These are phyloP conservation scores for Xanthia togata DNA, from an alignment of 2,888 invertebrate genomes.

Conservation along the genomic window DNA sequence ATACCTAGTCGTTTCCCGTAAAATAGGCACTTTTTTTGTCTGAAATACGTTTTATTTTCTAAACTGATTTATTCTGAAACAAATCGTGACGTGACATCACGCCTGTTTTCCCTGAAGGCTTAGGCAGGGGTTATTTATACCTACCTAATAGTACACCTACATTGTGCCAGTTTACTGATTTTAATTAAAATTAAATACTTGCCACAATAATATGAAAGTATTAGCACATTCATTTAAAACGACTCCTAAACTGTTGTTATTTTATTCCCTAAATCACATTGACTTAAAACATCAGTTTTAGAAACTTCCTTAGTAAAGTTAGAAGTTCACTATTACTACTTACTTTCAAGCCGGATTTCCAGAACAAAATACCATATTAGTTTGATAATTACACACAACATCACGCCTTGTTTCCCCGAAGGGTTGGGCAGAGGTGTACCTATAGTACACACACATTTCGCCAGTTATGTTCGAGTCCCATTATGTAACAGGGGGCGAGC, in stretches of 20 bases:
- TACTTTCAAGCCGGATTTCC: no score
- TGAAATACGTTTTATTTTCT: conserved; percentile 23
- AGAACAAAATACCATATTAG: not conserved
- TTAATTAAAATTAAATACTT: not conserved
- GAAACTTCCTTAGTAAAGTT: not conserved
- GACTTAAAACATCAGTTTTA: not conserved
- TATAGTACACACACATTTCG: no score
- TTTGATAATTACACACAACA: no score
- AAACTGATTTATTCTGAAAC: conserved; percentile 5
- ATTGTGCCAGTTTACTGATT: no score
- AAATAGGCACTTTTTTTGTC: conserved; percentile 42
- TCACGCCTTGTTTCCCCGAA: no score
- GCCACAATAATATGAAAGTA: no score
- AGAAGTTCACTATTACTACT: not conserved
- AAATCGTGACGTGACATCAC: not conserved
- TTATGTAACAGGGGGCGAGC: no score
- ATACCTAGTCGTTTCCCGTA: conserved; percentile 36
- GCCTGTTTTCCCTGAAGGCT: no score
- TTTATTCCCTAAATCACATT: not conserved
- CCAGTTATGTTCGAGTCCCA: no score
- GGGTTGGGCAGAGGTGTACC: no score
- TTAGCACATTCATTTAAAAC: not conserved
- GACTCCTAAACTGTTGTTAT: not conserved
- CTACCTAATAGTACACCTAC: no score
- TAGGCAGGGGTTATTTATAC: no score